phyloP scores from a whole-genome alignment of 37 sponge, comb jelly and placozoan genomes.

The Geodia barretti region DNA sequence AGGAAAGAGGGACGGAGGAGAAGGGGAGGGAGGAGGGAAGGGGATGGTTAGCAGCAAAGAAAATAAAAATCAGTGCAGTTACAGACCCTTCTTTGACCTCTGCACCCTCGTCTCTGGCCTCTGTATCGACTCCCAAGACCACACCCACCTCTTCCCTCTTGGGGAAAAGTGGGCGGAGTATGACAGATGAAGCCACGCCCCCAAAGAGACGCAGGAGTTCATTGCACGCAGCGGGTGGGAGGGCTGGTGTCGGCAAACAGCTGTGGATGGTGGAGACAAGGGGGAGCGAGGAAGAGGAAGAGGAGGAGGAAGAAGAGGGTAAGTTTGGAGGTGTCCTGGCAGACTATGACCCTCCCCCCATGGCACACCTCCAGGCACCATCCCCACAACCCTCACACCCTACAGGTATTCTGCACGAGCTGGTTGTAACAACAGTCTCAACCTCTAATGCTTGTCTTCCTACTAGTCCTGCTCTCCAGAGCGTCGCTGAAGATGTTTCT shows the following conservation, averaged over 20 bases:
- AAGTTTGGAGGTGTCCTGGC: background rate
- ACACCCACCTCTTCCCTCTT: background rate
- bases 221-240: too few relatives aligned
- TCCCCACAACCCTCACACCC: background rate
- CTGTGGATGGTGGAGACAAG: background rate
- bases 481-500: conserved; percentile 52
- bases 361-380: background rate
- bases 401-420: too few relatives aligned
- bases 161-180: background rate
- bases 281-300: background rate
- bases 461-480: conserved; percentile 16
- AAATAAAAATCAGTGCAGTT: background rate
- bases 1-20: background rate
- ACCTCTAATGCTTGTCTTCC: too few relatives aligned
- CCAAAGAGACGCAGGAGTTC: background rate
- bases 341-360: background rate
- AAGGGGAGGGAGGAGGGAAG: background rate
- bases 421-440: too few relatives aligned
- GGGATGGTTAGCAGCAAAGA: background rate
- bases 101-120: background rate
- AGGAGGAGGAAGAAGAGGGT: background rate
- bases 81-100: background rate
- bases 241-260: background rate
- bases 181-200: background rate
- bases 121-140: background rate